phyloP scores from a whole-genome alignment of 2,113 vertebrate species.

The Thinocorus orbignyianus region DNA sequence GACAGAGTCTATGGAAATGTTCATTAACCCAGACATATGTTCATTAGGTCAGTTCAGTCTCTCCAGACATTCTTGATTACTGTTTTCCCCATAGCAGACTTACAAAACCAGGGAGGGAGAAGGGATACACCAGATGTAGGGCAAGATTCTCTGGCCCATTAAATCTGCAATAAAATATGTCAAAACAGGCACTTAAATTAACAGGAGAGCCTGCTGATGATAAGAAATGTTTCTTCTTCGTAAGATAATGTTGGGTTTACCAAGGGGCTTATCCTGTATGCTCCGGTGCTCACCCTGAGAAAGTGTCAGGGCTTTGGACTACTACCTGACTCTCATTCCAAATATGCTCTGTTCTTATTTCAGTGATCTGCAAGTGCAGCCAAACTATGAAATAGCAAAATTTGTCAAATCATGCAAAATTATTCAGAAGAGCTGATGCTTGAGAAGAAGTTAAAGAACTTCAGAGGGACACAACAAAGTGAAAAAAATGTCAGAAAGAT shows the following conservation, averaged over 20 bases:
- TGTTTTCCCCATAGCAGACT: background rate
- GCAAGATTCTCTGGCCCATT: background rate
- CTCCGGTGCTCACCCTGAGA: background rate
- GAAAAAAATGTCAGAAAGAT: background rate
- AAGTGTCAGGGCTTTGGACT: background rate
- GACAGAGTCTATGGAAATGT: conserved; percentile 41
- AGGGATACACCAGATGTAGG: background rate
- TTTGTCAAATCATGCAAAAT: background rate
- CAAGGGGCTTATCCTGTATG: background rate
- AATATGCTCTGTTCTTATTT: background rate
- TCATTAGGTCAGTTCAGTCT: conserved; percentile 52
- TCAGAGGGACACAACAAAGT: background rate
- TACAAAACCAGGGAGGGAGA: background rate
- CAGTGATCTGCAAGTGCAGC: background rate
- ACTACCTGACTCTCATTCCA: background rate
- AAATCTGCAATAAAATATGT: conserved; percentile 6
- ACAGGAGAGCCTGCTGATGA: background rate
- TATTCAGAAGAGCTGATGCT: background rate
- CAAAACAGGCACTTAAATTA: background rate
- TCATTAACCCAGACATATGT: conserved; percentile 54
- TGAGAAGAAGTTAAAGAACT: background rate
- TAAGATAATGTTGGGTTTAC: background rate
- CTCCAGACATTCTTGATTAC: conserved; percentile 42
- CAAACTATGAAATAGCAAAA: background rate
- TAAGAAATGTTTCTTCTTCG: background rate